Conservation (phyloP, 2,888 invertebrate genomes). For the Polymixis lichenea region DNA sequence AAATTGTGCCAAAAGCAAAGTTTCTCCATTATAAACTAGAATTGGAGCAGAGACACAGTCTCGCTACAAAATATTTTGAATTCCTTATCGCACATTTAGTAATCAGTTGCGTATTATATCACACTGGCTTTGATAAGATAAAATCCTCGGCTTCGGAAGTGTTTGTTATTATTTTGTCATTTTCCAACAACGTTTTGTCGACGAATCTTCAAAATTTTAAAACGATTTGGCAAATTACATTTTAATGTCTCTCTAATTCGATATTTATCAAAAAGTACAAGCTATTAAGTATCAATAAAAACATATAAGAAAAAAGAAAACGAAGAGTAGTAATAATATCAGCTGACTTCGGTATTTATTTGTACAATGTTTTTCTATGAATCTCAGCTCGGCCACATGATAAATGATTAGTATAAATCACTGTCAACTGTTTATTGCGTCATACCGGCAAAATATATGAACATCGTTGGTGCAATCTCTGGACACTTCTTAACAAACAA, state of each 20-base stretch:
- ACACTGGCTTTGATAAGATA: conserved; percentile 39
- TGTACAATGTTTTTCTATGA: conserved; percentile 33
- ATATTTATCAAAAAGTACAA: conserved; percentile 16
- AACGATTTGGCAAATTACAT: conserved; percentile 25
- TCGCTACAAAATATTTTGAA: conserved; percentile 31
- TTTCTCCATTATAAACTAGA: conserved; percentile 37
- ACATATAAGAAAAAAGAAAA: neutral
- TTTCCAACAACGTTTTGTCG: conserved; percentile 3
- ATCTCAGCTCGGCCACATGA: conserved; percentile 37
- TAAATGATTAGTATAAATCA: conserved; percentile 60
- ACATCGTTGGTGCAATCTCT: conserved; percentile 37
- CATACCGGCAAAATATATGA: conserved; percentile 53
- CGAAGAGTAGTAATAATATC: conserved; percentile 25
- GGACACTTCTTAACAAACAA: conserved; percentile 30
- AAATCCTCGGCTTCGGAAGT: conserved; percentile 7
- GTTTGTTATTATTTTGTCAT: conserved; percentile 31
- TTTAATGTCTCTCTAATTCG: conserved; percentile 4
- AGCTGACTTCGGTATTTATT: conserved; percentile 32
- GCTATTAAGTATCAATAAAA: conserved; percentile 9
- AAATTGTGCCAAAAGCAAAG: conserved; percentile 26
- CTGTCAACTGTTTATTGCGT: conserved; percentile 54
- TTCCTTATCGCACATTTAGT: conserved; percentile 14
- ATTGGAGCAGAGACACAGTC: conserved; percentile 27
- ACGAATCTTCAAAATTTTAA: conserved; percentile 2
- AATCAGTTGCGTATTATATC: conserved; percentile 25